phyloP scores from a whole-genome alignment of 1,140 invertebrate genomes.

The Paramacrobiotus metropolitanus region DNA sequence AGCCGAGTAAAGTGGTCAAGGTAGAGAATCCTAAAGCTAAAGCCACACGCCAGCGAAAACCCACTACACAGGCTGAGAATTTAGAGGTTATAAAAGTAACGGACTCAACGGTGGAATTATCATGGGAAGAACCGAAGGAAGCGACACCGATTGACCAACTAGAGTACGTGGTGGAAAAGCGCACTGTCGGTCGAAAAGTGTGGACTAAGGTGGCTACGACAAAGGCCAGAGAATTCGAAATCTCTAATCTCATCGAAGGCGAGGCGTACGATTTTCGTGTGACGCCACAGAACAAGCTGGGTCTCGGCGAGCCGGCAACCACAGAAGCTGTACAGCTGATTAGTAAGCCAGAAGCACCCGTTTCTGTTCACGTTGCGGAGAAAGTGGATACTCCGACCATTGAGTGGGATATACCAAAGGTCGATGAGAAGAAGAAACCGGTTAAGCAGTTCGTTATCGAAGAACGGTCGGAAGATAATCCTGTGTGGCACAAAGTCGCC shows the following conservation, averaged over 20 bases:
- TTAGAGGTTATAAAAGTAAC: neutral
- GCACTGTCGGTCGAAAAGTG: neutral
- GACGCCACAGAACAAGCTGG: neutral
- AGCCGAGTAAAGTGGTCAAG: slow-evolving; percentile 23
- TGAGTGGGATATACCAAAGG: neutral
- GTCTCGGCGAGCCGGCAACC: neutral
- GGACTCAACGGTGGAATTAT: neutral
- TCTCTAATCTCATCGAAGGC: neutral
- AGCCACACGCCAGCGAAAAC: neutral
- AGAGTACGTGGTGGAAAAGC: neutral
- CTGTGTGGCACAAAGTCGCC: neutral
- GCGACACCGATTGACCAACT: neutral
- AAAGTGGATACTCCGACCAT: neutral
- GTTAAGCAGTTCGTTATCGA: neutral
- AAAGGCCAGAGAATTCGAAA: neutral
- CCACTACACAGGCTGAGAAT: neutral
- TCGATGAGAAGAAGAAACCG: neutral
- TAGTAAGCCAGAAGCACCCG: neutral
- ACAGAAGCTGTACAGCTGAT: neutral
- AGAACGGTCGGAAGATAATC: neutral
- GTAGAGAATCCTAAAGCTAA: neutral
- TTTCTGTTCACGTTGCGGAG: neutral
- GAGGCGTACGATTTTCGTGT: neutral
- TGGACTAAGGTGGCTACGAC: neutral
- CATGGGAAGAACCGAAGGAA: neutral